These are phyloP conservation scores for Telenomus remus DNA, from an alignment of 1,140 invertebrate genomes.

Conservation along the genomic window DNA sequence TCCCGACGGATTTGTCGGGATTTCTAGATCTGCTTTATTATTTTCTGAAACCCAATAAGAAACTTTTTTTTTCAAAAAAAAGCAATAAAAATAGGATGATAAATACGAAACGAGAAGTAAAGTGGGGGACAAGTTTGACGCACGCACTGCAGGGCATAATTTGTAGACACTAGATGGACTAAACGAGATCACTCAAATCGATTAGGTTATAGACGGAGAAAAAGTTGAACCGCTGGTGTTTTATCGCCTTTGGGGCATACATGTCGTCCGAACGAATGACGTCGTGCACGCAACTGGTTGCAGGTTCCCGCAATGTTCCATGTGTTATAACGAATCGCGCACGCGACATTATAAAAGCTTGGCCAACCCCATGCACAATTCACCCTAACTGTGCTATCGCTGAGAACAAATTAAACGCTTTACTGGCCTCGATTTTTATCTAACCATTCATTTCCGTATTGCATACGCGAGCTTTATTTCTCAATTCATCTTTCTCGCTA, in stretches of 20 bases:
- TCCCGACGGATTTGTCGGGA: constrained; percentile 30
- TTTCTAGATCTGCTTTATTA: constrained; percentile 13
- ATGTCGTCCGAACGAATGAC: constrained; percentile 43
- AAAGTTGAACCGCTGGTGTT: constrained; percentile 44
- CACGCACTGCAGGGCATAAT: constrained; percentile 30
- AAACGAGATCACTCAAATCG: constrained; percentile 54
- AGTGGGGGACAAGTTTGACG: constrained; percentile 1
- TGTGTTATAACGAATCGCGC: constrained; percentile 26
- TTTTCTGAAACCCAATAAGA: no score
- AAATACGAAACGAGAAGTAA: neutral
- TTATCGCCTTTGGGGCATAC: constrained; percentile 44
- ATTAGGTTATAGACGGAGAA: constrained; percentile 54
- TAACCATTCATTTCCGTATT: constrained; percentile 16
- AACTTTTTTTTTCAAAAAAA: neutral
- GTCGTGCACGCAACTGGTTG: constrained; percentile 59
- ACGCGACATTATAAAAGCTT: constrained; percentile 28
- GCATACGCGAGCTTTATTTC: neutral
- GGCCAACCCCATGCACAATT: constrained; percentile 1
- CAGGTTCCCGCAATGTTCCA: constrained; percentile 24
- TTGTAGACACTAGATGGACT: constrained; percentile 39
- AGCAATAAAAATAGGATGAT: neutral
- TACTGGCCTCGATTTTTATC: constrained; percentile 23
- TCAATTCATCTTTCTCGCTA: neutral
- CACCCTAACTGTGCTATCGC: constrained; percentile 3
- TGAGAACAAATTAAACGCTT: constrained; percentile 29